A percentile compares a stretch with the other conserved stretches of the same genome.
phyloP scores from a whole-genome alignment of 1,140 invertebrate genomes.

The Bombus difficillimus region DNA sequence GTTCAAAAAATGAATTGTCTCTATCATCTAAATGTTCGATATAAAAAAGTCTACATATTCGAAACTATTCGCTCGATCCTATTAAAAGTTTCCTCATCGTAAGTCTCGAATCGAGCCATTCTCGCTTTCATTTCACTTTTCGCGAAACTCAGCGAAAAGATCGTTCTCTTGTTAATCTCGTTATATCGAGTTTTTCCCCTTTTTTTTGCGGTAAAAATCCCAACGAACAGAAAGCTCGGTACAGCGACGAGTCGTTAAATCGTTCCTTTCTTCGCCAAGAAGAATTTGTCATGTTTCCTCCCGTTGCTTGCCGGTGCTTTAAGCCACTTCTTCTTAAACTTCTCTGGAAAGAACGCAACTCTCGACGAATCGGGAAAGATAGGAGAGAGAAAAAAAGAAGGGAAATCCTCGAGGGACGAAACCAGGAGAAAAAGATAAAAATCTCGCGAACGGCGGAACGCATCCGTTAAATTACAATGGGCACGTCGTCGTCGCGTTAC shows the following conservation, averaged over 20 bases:
- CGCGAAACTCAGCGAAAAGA: background rate
- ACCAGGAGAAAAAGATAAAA: slow-evolving; percentile 10
- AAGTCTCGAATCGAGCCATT: background rate
- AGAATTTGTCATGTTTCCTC: slow-evolving; percentile 51
- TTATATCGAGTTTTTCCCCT: slow-evolving; percentile 5
- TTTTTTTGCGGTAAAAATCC: slow-evolving; percentile 3
- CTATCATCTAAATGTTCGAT: no score
- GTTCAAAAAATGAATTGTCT: no score
- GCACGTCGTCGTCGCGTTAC: slow-evolving; percentile 42
- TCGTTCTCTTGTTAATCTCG: slow-evolving; percentile 26
- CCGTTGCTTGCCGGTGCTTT: background rate
- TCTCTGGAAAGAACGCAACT: slow-evolving; percentile 1
- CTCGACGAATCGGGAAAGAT: background rate
- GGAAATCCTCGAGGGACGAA: background rate
- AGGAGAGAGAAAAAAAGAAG: background rate
- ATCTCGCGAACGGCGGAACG: slow-evolving; percentile 23
- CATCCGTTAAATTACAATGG: slow-evolving; percentile 67
- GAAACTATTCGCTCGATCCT: background rate
- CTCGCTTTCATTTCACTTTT: background rate
- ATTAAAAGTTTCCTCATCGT: background rate
- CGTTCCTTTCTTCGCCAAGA: background rate
- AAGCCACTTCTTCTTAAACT: slow-evolving; percentile 36
- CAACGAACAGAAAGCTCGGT: background rate
- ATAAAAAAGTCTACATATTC: no score
- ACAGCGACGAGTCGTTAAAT: slow-evolving; percentile 36